phyloP scores from a whole-genome alignment of 2,113 vertebrate species.

The Leptobrachium leishanense region DNA sequence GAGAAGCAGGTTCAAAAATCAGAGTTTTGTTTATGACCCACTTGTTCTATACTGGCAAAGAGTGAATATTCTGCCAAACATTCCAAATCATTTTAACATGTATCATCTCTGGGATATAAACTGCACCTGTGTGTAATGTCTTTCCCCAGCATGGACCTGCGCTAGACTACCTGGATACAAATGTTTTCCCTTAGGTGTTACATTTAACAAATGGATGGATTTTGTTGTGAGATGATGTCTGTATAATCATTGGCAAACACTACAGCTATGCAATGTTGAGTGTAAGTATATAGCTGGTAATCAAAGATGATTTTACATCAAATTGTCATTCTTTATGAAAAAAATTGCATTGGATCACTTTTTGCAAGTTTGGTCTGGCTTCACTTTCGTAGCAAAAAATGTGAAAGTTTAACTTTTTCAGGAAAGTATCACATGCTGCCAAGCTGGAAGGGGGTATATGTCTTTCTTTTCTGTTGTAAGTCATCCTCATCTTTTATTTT shows the following conservation, averaged over 20 bases:
- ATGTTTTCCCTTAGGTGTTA: conserved; percentile 36
- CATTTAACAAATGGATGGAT: neutral
- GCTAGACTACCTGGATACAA: conserved; percentile 11
- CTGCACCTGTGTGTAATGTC: conserved; percentile 43
- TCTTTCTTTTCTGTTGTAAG: too few relatives aligned
- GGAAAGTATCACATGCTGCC: too few relatives aligned
- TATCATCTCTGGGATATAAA: conserved; percentile 34
- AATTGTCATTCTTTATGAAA: too few relatives aligned
- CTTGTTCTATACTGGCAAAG: conserved; percentile 33
- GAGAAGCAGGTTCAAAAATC: conserved; percentile 9
- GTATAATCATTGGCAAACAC: neutral
- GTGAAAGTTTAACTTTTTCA: too few relatives aligned
- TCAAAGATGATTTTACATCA: too few relatives aligned
- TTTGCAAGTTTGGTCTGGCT: too few relatives aligned
- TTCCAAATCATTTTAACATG: conserved; percentile 14
- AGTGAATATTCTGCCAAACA: conserved; percentile 27
- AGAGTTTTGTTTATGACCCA: conserved; percentile 32
- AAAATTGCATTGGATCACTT: too few relatives aligned
- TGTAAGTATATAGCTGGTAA: too few relatives aligned
- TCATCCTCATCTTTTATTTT: too few relatives aligned
- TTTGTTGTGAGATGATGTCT: neutral
- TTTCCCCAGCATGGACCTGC: conserved; percentile 32
- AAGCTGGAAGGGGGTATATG: too few relatives aligned
- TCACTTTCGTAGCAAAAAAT: too few relatives aligned
- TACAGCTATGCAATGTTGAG: neutral